Evolutionary conservation across 2,797 vertebrate genomes (phyloP).

Genomic region (Tinamus major): DNA sequence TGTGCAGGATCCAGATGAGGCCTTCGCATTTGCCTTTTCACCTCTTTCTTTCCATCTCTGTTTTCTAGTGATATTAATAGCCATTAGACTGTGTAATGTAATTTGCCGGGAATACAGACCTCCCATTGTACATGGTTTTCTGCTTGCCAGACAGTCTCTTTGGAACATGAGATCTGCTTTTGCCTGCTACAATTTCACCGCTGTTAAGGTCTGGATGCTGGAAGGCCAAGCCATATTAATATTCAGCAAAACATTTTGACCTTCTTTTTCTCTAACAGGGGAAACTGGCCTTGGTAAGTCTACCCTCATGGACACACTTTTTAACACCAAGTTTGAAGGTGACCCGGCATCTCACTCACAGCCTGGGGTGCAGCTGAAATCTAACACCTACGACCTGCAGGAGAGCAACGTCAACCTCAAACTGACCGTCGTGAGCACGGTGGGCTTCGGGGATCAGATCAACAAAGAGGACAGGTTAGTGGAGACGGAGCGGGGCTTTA

Average conservation of each 20-base stretch:
- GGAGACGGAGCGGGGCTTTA: not conserved
- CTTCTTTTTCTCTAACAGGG: slow-evolving; percentile 77
- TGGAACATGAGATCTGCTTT: slow-evolving; percentile 51
- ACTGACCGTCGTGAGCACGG: slow-evolving; percentile 92
- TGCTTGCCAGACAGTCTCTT: slow-evolving; percentile 40
- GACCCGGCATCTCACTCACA: slow-evolving; percentile 94
- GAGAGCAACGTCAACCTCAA: slow-evolving; percentile 97
- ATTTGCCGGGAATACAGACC: slow-evolving; percentile 51
- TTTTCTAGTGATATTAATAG: slow-evolving; percentile 38
- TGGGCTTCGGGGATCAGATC: slow-evolving; percentile 97
- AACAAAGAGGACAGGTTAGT: slow-evolving; percentile 97
- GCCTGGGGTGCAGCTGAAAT: slow-evolving; percentile 94
- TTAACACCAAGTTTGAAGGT: slow-evolving; percentile 98
- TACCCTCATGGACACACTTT: slow-evolving; percentile 97
- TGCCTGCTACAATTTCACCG: slow-evolving; percentile 43
- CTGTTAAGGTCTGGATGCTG: slow-evolving; percentile 38
- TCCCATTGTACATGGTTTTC: slow-evolving; percentile 54
- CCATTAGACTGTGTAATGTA: slow-evolving; percentile 63
- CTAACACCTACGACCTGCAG: slow-evolving; percentile 94
- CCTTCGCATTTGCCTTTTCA: slow-evolving; percentile 43
- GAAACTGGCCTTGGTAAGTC: slow-evolving; percentile 98
- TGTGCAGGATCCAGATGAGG: not conserved
- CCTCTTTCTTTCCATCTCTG: slow-evolving; percentile 44
- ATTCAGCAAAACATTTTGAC: not conserved
- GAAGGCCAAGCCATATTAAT: not conserved